These are phyloP conservation scores for Brienomyrus brachyistius DNA, from an alignment of 2,113 vertebrate species.

Conservation along the genomic window DNA sequence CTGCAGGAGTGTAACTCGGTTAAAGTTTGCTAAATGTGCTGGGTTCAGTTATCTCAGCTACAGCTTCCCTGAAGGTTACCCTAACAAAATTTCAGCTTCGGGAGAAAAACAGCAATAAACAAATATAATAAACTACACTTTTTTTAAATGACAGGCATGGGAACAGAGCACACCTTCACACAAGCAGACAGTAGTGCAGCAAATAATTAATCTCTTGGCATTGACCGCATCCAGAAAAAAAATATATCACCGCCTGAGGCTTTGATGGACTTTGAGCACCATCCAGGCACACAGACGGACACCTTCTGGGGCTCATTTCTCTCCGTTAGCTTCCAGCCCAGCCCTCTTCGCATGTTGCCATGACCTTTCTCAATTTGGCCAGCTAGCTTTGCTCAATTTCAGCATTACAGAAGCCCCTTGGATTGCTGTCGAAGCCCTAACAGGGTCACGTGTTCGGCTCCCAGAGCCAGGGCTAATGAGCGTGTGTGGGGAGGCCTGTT, in stretches of 20 bases:
- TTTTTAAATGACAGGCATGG: background rate
- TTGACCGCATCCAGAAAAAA: background rate
- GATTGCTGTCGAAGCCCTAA: background rate
- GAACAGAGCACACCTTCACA: background rate
- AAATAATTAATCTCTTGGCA: slow-evolving; percentile 14
- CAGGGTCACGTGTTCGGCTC: background rate
- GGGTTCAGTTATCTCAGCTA: background rate
- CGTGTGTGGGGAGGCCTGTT: background rate
- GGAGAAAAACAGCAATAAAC: background rate
- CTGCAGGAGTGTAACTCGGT: background rate
- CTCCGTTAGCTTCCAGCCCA: background rate
- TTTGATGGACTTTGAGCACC: background rate
- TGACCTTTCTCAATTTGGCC: background rate
- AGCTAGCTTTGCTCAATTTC: background rate
- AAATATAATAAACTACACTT: background rate
- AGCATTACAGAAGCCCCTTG: background rate
- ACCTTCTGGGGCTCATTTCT: background rate
- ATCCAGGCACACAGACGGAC: background rate
- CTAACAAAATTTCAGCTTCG: background rate
- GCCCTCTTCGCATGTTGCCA: background rate
- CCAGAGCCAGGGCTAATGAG: background rate
- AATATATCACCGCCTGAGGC: background rate
- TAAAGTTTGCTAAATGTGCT: background rate
- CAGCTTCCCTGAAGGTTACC: background rate
- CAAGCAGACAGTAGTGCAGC: background rate